Conservation (phyloP, 2,888 invertebrate species). For the Pseudolycoriella hygida region DNA sequence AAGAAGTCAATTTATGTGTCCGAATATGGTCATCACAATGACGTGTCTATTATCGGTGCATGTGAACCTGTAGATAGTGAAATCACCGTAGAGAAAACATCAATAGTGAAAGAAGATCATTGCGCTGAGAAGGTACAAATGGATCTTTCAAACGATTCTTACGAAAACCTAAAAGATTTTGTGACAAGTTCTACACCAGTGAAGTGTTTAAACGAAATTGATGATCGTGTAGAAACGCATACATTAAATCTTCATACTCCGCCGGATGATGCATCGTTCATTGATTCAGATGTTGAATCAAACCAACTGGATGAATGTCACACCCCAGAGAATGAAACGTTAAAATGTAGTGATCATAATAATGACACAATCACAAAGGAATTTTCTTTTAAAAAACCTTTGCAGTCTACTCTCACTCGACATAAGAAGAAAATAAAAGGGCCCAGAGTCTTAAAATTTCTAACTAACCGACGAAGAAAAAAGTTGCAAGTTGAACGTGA, state of each 20-base stretch:
- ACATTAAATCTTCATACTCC: constrained; percentile 5
- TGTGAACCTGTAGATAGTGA: neutral
- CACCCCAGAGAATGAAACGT: neutral
- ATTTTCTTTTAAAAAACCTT: no score
- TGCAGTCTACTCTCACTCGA: no score
- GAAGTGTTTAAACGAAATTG: no score
- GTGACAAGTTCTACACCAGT: no score
- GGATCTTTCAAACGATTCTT: no score
- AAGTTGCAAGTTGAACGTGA: neutral
- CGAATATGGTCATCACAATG: no score
- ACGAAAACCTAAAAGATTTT: no score
- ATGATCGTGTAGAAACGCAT: constrained; percentile 1
- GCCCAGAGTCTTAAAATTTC: neutral
- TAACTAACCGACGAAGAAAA: neutral
- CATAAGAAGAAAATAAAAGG: constrained; percentile 2
- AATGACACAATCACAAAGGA: neutral
- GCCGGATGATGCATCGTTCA: constrained; percentile 6
- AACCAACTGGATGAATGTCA: neutral
- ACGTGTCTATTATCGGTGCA: no score
- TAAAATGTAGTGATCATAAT: neutral
- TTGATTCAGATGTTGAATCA: constrained; percentile 12
- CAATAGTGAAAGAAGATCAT: no score
- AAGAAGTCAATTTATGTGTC: constrained; percentile 5
- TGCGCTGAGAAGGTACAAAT: no score
- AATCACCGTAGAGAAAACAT: neutral